A percentile compares a stretch with the other conserved stretches of the same genome.
phyloP scores from a whole-genome alignment of 2,888 invertebrate genomes.

The Melitaea athalia region DNA sequence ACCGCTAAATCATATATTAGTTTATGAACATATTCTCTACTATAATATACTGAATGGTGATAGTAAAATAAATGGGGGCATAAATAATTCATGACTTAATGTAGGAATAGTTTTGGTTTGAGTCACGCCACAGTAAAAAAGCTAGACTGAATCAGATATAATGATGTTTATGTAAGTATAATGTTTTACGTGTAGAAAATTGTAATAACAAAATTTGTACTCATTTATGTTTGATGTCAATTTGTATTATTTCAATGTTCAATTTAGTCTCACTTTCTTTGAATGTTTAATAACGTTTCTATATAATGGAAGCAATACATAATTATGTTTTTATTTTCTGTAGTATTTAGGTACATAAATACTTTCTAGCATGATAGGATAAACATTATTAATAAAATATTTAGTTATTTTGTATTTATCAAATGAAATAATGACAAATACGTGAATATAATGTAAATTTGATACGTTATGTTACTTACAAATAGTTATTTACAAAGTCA shows the following conservation, averaged over 20 bases:
- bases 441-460: too few species aligned
- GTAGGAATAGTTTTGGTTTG: not conserved
- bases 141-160: not conserved
- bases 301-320: too few species aligned
- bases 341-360: too few species aligned
- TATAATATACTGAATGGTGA: constrained; percentile 3
- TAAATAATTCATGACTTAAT: constrained; percentile 4
- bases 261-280: not conserved
- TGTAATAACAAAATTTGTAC: not conserved
- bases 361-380: too few species aligned
- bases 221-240: not conserved
- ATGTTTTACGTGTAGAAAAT: not conserved
- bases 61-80: constrained; percentile 2
- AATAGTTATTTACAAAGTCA: too few species aligned
- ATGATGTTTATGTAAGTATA: not conserved
- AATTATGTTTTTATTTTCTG: too few species aligned
- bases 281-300: not conserved
- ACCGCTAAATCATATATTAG: not conserved
- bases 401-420: too few species aligned
- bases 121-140: not conserved
- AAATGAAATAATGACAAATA: too few species aligned
- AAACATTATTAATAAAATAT: too few species aligned
- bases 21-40: constrained; percentile 1
- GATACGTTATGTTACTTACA: too few species aligned
- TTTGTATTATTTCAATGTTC: not conserved